Percentiles rank a stretch among this genome's conserved stretches.
These are phyloP conservation scores for Agrenia bidenticulata DNA, from an alignment of 2,888 invertebrate species.

Conservation along the genomic window DNA sequence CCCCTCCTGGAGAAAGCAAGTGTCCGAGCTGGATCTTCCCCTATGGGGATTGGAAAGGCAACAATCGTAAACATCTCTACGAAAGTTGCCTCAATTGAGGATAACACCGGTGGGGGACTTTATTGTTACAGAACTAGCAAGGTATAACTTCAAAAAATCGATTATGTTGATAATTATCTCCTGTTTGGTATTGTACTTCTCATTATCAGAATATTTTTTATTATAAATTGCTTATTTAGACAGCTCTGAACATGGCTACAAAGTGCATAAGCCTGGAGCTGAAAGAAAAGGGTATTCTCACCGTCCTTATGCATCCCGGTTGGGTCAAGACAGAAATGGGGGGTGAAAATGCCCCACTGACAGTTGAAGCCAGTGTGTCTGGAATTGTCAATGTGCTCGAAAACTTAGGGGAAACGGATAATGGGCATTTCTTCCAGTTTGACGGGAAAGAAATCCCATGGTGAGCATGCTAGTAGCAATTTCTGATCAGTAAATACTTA, in stretches of 20 bases:
- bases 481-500: no score
- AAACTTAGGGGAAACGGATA: slow-evolving; percentile 65
- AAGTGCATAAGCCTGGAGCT: slow-evolving; percentile 81
- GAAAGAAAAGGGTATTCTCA: slow-evolving; percentile 71
- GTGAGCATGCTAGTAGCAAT: no score
- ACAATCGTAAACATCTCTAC: slow-evolving; percentile 78
- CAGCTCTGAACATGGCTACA: slow-evolving; percentile 82
- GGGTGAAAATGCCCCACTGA: slow-evolving; percentile 73
- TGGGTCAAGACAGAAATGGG: slow-evolving; percentile 92
- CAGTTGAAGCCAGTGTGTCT: slow-evolving; percentile 67
- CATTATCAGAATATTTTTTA: no score
- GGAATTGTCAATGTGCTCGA: slow-evolving; percentile 68
- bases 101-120: slow-evolving; percentile 73
- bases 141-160: slow-evolving; percentile 58
- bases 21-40: slow-evolving; percentile 23
- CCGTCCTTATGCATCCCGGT: slow-evolving; percentile 77
- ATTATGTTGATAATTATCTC: no score
- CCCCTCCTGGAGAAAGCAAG: slow-evolving; percentile 53
- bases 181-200: no score
- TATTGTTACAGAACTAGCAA: slow-evolving; percentile 86
- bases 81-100: slow-evolving; percentile 73
- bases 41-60: slow-evolving; percentile 39
- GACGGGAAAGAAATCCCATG: slow-evolving; percentile 73
- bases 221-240: no score
- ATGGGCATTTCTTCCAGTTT: slow-evolving; percentile 75